Evolutionary conservation across 2,797 vertebrate genomes (phyloP).

Genomic region (Lophura swinhoii): DNA sequence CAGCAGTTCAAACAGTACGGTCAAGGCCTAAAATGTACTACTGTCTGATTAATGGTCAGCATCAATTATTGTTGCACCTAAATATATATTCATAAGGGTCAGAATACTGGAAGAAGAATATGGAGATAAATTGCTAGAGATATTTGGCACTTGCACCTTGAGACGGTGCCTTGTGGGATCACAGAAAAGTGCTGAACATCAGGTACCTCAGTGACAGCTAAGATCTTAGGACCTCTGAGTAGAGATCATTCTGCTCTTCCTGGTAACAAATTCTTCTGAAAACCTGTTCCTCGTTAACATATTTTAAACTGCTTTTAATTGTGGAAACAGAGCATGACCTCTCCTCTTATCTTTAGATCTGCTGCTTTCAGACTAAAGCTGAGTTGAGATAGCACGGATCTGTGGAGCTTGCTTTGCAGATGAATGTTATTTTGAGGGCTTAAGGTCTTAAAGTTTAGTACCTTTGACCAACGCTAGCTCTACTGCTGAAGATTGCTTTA

Average conservation of each 20-base stretch:
- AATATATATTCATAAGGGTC: neutral
- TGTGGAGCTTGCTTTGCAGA: neutral
- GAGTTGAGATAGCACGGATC: neutral
- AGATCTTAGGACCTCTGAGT: neutral
- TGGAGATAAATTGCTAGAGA: neutral
- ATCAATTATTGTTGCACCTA: neutral
- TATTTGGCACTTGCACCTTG: neutral
- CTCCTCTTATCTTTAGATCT: neutral
- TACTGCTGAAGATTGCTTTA: neutral
- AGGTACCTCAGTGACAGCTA: neutral
- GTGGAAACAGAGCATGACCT: conserved; percentile 7
- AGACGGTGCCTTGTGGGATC: neutral
- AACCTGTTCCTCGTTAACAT: conserved; percentile 7
- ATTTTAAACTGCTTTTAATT: conserved; percentile 31
- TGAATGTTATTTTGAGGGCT: neutral
- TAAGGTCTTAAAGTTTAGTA: conserved; percentile 7
- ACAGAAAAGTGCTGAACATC: neutral
- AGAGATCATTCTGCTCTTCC: neutral
- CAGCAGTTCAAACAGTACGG: conserved; percentile 44
- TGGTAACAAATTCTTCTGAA: neutral
- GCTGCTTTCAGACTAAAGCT: neutral
- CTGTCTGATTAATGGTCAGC: conserved; percentile 17
- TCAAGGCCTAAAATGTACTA: conserved; percentile 7
- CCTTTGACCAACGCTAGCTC: conserved; percentile 4
- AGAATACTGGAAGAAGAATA: neutral